Conservation (phyloP, 2,888 invertebrate species). For the Epiblema foenella region DNA sequence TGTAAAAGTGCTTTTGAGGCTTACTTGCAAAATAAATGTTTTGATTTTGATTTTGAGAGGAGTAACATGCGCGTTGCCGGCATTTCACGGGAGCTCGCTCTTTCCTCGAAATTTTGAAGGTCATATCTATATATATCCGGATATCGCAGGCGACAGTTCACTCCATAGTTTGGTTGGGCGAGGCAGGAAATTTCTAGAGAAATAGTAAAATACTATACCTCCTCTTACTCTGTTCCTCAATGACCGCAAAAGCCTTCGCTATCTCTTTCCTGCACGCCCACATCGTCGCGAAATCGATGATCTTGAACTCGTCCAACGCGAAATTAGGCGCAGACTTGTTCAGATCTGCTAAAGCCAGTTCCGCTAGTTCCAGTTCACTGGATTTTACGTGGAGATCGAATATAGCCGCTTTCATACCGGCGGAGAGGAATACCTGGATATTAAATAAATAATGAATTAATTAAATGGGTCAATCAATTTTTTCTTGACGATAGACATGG, state of each 20-base stretch:
- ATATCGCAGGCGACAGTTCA: no score
- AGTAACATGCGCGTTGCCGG: no score
- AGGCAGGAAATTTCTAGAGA: no score
- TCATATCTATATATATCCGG: no score
- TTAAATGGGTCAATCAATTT: no score
- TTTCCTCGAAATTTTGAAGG: no score
- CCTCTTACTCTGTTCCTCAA: conserved; percentile 78
- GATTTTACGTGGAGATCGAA: conserved; percentile 86
- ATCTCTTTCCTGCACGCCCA: conserved; percentile 80
- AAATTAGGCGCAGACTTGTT: conserved; percentile 82
- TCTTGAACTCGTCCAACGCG: conserved; percentile 86
- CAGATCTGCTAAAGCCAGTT: conserved; percentile 80
- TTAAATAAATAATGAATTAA: not conserved
- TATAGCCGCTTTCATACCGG: conserved; percentile 87
- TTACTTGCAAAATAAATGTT: no score
- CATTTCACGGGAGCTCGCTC: no score
- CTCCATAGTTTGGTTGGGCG: no score
- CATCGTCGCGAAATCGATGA: conserved; percentile 86
- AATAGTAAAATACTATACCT: conserved; percentile 66
- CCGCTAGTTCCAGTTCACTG: conserved; percentile 83
- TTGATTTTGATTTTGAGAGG: no score
- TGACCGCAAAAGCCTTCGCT: conserved; percentile 74
- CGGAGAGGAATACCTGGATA: conserved; percentile 80
- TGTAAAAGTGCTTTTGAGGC: no score
- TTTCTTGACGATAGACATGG: no score